These are phyloP conservation scores for Tribolium madens DNA, from an alignment of 1,140 invertebrate species.

Conservation along the genomic window DNA sequence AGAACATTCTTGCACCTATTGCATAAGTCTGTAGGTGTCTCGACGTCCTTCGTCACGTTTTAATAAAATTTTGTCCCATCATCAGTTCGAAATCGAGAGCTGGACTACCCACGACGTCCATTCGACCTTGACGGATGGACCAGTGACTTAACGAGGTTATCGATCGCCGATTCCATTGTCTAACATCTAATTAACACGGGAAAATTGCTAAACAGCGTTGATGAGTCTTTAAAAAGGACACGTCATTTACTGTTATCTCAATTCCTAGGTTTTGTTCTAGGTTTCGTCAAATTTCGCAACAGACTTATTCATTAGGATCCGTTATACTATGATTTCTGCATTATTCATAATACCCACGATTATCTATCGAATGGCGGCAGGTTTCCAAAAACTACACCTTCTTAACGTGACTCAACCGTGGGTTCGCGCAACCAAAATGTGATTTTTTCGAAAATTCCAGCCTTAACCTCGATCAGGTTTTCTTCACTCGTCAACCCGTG, in stretches of 20 bases:
- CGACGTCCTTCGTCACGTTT: slow-evolving; percentile 10
- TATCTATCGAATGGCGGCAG: slow-evolving; percentile 8
- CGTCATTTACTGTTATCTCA: slow-evolving; percentile 5
- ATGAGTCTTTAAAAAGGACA: slow-evolving; percentile 3
- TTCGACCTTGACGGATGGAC: slow-evolving; percentile 15
- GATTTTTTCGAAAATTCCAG: not conserved
- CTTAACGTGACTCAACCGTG: slow-evolving; percentile 33
- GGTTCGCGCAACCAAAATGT: slow-evolving; percentile 3
- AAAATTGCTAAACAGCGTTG: slow-evolving; percentile 14
- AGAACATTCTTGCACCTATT: slow-evolving; percentile 12
- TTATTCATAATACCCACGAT: slow-evolving; percentile 37
- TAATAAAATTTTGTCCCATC: not conserved
- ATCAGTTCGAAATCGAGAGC: slow-evolving; percentile 20
- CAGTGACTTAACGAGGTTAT: slow-evolving; percentile 20
- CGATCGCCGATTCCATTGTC: slow-evolving; percentile 18
- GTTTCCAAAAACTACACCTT: slow-evolving; percentile 43
- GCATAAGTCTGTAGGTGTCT: slow-evolving; percentile 11
- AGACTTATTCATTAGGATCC: slow-evolving; percentile 13
- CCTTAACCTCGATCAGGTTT: not conserved
- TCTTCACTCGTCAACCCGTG: not conserved
- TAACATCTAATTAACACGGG: not conserved
- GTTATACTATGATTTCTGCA: slow-evolving; percentile 31
- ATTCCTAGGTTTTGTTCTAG: not conserved
- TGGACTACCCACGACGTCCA: not conserved
- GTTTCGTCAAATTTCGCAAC: slow-evolving; percentile 24